A percentile compares a stretch with the other conserved stretches of the same genome.
phyloP scores from a whole-genome alignment of 2,113 vertebrate species.

The Charina bottae region DNA sequence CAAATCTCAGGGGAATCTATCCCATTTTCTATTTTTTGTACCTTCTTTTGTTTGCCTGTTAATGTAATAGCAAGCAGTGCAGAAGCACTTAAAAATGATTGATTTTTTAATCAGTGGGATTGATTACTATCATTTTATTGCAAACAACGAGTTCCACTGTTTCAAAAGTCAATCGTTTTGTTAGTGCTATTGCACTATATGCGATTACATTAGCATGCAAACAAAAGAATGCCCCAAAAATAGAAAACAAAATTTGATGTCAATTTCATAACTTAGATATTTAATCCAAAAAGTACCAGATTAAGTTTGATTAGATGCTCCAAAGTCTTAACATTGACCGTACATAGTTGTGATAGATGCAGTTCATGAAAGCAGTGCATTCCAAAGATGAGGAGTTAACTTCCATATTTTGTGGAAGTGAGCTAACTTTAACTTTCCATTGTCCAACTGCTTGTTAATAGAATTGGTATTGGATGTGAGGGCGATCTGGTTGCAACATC shows the following conservation, averaged over 20 bases:
- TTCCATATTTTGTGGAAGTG: conserved; percentile 9
- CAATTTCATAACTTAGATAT: not conserved
- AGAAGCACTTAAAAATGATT: not conserved
- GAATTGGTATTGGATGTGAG: not conserved
- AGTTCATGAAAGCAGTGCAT: not conserved
- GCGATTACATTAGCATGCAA: not conserved
- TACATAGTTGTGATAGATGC: not conserved
- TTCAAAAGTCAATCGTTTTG: not conserved
- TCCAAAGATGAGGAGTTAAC: conserved; percentile 41
- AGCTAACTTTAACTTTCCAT: conserved; percentile 44
- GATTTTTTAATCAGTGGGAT: not conserved
- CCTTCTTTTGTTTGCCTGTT: not conserved
- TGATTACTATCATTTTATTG: not conserved
- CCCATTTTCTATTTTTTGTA: not conserved
- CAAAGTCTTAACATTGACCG: not conserved
- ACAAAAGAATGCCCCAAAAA: not conserved
- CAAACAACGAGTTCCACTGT: not conserved
- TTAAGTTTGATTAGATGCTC: not conserved
- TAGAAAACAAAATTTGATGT: not conserved
- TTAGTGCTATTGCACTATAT: not conserved
- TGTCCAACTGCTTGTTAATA: not conserved
- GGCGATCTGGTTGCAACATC: not conserved
- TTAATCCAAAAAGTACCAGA: not conserved
- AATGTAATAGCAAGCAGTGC: not conserved
- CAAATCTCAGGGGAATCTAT: not conserved